These are phyloP conservation scores for Hemicentrotus pulcherrimus DNA, from an alignment of 35 echinoderm and acorn worm genomes.

Conservation along the genomic window DNA sequence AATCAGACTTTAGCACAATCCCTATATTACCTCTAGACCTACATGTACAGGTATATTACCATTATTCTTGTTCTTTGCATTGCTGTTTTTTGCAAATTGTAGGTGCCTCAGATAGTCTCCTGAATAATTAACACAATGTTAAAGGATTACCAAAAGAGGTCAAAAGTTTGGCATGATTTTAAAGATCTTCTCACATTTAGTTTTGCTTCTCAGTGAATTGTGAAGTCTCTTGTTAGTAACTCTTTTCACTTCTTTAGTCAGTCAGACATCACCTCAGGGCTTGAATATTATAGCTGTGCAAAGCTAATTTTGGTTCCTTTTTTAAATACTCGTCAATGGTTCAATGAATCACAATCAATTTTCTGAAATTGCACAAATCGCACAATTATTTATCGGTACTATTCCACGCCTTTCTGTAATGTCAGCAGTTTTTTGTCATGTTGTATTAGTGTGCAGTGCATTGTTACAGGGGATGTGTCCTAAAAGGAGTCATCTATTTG, in stretches of 20 bases:
- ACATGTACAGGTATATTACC: no score
- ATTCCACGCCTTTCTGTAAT: neutral
- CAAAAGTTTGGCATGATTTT: neutral
- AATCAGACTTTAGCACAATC: no score
- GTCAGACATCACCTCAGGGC: neutral
- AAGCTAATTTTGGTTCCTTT: neutral
- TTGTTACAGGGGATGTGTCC: no score
- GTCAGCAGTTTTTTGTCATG: neutral
- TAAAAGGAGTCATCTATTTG: no score
- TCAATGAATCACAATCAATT: neutral
- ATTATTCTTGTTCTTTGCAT: no score
- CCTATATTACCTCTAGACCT: no score
- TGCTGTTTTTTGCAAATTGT: no score
- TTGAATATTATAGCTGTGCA: neutral
- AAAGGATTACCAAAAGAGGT: neutral
- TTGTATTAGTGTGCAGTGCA: no score
- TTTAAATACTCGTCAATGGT: neutral
- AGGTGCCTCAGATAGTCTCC: no score
- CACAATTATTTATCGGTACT: neutral
- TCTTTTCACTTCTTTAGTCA: neutral
- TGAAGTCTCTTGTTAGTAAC: neutral
- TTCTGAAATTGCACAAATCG: neutral
- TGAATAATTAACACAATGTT: no score
- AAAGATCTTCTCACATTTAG: neutral
- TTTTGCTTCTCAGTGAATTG: neutral